Base-by-base conservation (phyloP, 1,140 invertebrate species). In the Drosophila hydei region DNA sequence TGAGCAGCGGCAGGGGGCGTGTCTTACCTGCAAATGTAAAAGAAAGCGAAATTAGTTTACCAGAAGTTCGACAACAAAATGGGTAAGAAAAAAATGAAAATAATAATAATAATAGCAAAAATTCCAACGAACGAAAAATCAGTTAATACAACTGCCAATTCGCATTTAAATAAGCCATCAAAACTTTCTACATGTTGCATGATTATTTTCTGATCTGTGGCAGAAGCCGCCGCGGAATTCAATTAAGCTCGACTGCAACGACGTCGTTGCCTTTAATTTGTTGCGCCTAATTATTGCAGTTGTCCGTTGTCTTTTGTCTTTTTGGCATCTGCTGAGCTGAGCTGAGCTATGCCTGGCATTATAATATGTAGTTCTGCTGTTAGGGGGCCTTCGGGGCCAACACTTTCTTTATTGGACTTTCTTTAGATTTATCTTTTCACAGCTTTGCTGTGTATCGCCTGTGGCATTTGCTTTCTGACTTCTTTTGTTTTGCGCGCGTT, bases 401-500 rank as follows among this genome's bases (percentile, higher is more conserved):
- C 81, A 87, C 81, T 87, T 87, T 87, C 81, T 87, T 85, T 60
- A 80, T 77, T 77, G 71, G 64, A 84, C 79, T 84, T 83, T 83
- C 79, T 80, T 80, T 75, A 50, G 65, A 50, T 79, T 75, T 72
- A 72, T 65, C 69, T n/a, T 33, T 68, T 45, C 54, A 54, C 45
- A 51, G 62, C 60, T 72, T 60, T 56, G 61, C 40, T 16, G 38
- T 16, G 38, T 16, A 40, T n/a, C 48, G 70, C 56, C 54, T 52
- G 54, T 52, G 59, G 56, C 51, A 62, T 48, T 55, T 65, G 64
- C 56, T 51, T 80, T 76, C 76, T 54, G 75, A 62, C 75, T 83
- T 87, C 88, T 87, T 83, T 88, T 72, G 77, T 77, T 45, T 45
- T 72, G 79, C 74, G 69, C 62, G 47, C 56, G 21, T 50, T 16